A percentile compares a stretch with the other conserved stretches of the same genome.
These are phyloP conservation scores for Macrocentrus cingulum DNA, from an alignment of 1,140 invertebrate genomes.

Conservation along the genomic window DNA sequence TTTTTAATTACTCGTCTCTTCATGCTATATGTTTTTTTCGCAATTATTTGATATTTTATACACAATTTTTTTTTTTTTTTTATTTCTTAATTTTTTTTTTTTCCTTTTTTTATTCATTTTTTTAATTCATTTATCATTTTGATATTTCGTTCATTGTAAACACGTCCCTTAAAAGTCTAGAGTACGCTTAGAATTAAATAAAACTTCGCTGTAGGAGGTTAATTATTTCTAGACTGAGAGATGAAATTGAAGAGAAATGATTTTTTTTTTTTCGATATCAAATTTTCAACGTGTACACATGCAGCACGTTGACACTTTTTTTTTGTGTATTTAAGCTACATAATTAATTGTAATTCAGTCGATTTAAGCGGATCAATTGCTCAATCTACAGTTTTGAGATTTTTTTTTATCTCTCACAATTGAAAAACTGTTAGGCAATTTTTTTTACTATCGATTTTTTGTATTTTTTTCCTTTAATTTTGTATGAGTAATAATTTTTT, in stretches of 20 bases:
- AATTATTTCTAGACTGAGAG: conserved; percentile 16
- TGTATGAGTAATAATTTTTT: background rate
- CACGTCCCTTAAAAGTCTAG: conserved; percentile 19
- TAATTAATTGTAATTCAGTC: conserved; percentile 11
- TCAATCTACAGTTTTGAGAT: conserved; percentile 1
- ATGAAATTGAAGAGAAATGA: background rate
- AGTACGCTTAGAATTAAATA: conserved; percentile 7
- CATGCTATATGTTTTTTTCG: background rate
- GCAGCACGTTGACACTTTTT: conserved; percentile 4
- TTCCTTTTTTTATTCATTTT: conserved; percentile 11
- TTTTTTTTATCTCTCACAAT: background rate
- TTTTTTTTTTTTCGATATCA: background rate
- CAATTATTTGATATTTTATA: background rate
- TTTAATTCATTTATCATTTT: conserved; percentile 20
- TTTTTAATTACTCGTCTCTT: background rate
- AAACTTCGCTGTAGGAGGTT: conserved; percentile 12
- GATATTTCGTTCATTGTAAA: conserved; percentile 31
- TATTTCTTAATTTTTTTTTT: no score
- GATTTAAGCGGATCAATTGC: background rate
- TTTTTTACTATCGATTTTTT: background rate
- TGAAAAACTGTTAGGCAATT: background rate
- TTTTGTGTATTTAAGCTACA: conserved; percentile 5
- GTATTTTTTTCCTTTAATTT: background rate
- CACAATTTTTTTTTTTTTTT: conserved; percentile 7
- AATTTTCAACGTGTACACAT: background rate